phyloP scores from a whole-genome alignment of 1,140 invertebrate species.

The Dermatophagoides farinae region DNA sequence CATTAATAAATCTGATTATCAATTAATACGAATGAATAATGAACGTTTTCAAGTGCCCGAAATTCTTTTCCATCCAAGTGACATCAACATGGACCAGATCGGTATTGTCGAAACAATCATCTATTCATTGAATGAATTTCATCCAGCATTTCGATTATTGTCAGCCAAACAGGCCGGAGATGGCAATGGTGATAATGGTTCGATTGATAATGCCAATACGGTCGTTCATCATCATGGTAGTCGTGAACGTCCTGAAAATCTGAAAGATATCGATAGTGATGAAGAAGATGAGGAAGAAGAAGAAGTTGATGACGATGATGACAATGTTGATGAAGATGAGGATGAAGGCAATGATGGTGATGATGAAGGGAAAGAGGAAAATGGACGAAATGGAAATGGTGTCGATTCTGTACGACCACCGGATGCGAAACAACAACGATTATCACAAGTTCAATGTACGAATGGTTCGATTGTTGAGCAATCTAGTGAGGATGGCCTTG shows the following conservation, averaged over 20 bases:
- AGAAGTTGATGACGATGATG: not conserved
- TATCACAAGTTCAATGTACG: not conserved
- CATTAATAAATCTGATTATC: constrained; percentile 25
- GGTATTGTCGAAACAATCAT: constrained; percentile 77
- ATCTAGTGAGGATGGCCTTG: not conserved
- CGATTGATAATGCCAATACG: too few species aligned
- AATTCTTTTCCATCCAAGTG: constrained; percentile 78
- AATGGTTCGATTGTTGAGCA: not conserved
- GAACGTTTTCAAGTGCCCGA: constrained; percentile 65
- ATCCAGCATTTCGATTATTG: constrained; percentile 22
- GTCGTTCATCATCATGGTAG: not conserved
- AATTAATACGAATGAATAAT: constrained; percentile 69
- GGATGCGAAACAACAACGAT: not conserved
- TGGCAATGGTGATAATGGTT: too few species aligned
- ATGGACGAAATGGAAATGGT: not conserved
- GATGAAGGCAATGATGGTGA: not conserved
- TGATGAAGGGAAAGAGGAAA: not conserved
- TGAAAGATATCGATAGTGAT: constrained; percentile 3
- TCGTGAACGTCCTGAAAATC: not conserved
- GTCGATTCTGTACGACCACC: not conserved
- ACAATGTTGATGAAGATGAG: not conserved
- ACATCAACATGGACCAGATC: constrained; percentile 82
- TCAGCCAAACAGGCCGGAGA: constrained; percentile 37
- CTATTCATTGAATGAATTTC: constrained; percentile 33
- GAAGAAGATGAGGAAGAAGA: not conserved